These are phyloP conservation scores for Tychaedon coryphoeus DNA, from an alignment of 2,113 vertebrate species.

Conservation along the genomic window DNA sequence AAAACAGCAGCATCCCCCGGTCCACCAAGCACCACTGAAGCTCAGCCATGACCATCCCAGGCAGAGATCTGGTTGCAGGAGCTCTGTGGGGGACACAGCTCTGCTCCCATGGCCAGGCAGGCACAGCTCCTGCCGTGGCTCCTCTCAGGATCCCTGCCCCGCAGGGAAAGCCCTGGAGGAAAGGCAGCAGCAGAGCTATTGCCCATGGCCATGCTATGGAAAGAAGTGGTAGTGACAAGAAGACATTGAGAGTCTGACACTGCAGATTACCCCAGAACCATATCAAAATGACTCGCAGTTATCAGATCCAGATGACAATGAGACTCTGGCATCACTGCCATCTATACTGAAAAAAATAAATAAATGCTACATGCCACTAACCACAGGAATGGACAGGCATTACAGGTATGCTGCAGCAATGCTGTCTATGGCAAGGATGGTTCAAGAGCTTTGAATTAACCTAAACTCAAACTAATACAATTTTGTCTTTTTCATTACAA, in stretches of 20 bases:
- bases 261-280: slow-evolving; percentile 53
- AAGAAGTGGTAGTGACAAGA: slow-evolving; percentile 51
- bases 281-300: slow-evolving; percentile 37
- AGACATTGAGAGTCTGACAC: slow-evolving; percentile 55
- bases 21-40: fast-evolving
- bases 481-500: not conserved
- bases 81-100: fast-evolving
- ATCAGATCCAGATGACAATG: slow-evolving; percentile 63
- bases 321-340: slow-evolving; percentile 36
- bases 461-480: not conserved
- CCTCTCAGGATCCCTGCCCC: not conserved
- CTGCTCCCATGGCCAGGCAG: fast-evolving
- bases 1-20: not conserved
- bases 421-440: not conserved
- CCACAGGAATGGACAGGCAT: not conserved
- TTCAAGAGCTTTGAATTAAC: not conserved
- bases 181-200: not conserved
- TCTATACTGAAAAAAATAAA: slow-evolving; percentile 47
- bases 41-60: not conserved
- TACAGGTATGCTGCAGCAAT: not conserved
- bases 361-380: not conserved
- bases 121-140: not conserved
- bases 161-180: not conserved
- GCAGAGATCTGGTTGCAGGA: not conserved
- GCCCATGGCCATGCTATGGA: slow-evolving; percentile 1